Base-by-base conservation (phyloP, 2,113 vertebrate genomes). In the Macroglossus sobrinus region DNA sequence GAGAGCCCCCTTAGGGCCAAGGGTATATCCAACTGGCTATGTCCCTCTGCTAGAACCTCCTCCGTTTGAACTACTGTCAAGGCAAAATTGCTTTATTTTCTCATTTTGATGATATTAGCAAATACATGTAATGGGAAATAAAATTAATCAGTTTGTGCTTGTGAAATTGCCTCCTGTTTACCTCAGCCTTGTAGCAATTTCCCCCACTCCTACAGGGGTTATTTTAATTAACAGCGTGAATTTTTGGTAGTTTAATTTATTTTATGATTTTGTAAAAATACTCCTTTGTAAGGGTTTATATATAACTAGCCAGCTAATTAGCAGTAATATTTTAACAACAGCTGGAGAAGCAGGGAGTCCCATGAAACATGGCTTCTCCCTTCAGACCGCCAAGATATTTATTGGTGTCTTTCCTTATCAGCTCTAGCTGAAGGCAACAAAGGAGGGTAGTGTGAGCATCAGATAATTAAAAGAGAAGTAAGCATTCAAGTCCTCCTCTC, bases 141-240 rank as follows among this genome's bases (percentile, higher is more conserved):
- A 98, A 98, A 98, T 98, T 96, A 98, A 98, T 98, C 97, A 98
- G 97, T 96, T 97, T 94, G 97, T 97, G 92, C 98, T 98, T 93
- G 98, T 96, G 96, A 97, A 64, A 97, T 97, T 97, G 97, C 85
- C 96, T 98, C 66, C 71, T 98, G 96, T 98, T 98, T 98, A 98
- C 97, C 82, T 98, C 98, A 98, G 97, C 97, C 97, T 98, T 98
- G 96, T 98, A 98, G 97, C 97, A 93, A 97, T 97, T 97, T 96
- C 82, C 92, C 97, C 97, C 96, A 92, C 97, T 98, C 98, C 98
- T 98, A 97, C 98, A 97, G 98, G 97, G 98, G 96, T 97, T 98
- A 98, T 98, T 99, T 99, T 98, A 99, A 98, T 98, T 98, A 98
- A 97, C 98, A 98, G 98, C 97, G 61, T 98, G 98, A 98, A 98